These are phyloP conservation scores for Steatornis caripensis DNA, from an alignment of 2,113 vertebrate species.

Conservation along the genomic window DNA sequence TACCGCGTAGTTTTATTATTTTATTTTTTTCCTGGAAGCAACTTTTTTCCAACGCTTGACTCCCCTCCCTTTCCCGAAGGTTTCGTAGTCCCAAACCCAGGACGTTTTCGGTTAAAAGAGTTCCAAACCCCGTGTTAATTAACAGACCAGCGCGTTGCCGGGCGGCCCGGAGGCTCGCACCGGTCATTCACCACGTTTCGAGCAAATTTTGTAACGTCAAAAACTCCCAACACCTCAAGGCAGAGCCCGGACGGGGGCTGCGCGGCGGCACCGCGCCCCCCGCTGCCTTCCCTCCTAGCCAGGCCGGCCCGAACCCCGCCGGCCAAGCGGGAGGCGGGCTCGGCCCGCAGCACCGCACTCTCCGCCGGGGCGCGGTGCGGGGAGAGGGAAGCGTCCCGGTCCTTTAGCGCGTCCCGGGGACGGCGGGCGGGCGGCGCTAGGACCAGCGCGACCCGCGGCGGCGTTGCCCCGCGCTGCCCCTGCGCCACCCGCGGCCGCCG, in stretches of 20 bases:
- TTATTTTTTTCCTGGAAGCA: too few relatives aligned
- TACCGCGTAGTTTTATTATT: background rate
- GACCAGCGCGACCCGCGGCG: background rate
- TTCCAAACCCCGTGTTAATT: background rate
- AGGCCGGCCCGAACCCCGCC: background rate
- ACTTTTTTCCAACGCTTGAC: accelerated
- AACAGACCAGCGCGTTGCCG: too few relatives aligned
- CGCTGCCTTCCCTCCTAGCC: background rate
- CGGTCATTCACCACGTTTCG: too few relatives aligned
- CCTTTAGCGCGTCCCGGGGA: too few relatives aligned
- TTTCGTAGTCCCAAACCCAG: background rate
- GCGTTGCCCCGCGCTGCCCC: background rate
- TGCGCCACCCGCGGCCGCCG: background rate
- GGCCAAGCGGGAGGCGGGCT: background rate
- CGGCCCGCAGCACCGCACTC: background rate
- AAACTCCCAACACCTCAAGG: background rate
- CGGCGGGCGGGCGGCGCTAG: background rate
- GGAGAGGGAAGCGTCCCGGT: too few relatives aligned
- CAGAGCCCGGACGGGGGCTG: background rate
- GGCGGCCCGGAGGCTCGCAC: too few relatives aligned
- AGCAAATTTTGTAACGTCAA: too few relatives aligned
- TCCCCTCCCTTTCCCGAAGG: background rate
- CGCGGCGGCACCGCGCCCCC: background rate
- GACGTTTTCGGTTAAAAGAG: background rate
- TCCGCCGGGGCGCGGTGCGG: background rate